Conservation (phyloP, 2,113 vertebrate genomes). For the Neodontobutis hainanensis region DNA sequence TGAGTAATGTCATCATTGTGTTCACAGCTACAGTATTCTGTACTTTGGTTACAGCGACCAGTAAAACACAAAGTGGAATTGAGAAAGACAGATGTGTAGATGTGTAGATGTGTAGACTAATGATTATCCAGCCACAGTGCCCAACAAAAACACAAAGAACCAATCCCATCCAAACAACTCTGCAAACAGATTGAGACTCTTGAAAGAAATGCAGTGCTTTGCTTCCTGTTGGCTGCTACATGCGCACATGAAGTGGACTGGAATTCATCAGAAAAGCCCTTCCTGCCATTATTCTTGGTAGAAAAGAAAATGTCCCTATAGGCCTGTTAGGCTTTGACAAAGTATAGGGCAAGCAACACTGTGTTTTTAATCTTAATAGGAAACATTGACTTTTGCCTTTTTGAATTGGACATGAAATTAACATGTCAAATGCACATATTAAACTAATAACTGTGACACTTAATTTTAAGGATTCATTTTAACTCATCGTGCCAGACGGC, state of each 20-base stretch:
- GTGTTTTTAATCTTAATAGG: slow-evolving; percentile 19
- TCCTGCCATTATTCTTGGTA: slow-evolving; percentile 53
- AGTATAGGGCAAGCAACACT: slow-evolving; percentile 4
- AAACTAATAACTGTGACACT: slow-evolving; percentile 19
- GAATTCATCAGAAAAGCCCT: slow-evolving; percentile 42
- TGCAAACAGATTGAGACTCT: slow-evolving; percentile 13
- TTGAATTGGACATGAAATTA: neutral
- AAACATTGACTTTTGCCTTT: neutral
- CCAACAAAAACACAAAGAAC: slow-evolving; percentile 7
- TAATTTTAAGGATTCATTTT: slow-evolving; percentile 25
- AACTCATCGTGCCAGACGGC: slow-evolving; percentile 23
- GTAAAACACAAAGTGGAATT: too few relatives aligned
- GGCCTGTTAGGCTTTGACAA: slow-evolving; percentile 55
- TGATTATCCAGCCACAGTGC: neutral
- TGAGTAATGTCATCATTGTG: too few relatives aligned
- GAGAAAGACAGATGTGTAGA: too few relatives aligned
- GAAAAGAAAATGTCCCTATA: slow-evolving; percentile 33
- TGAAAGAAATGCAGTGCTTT: slow-evolving; percentile 8
- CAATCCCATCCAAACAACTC: neutral
- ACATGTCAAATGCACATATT: neutral
- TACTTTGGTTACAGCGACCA: too few relatives aligned
- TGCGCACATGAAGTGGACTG: slow-evolving; percentile 38
- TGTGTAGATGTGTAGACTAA: too few relatives aligned
- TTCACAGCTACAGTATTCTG: too few relatives aligned
- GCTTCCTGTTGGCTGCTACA: slow-evolving; percentile 32